These are phyloP conservation scores for Branchellion lobata DNA, from an alignment of 2,888 invertebrate species.

Conservation along the genomic window DNA sequence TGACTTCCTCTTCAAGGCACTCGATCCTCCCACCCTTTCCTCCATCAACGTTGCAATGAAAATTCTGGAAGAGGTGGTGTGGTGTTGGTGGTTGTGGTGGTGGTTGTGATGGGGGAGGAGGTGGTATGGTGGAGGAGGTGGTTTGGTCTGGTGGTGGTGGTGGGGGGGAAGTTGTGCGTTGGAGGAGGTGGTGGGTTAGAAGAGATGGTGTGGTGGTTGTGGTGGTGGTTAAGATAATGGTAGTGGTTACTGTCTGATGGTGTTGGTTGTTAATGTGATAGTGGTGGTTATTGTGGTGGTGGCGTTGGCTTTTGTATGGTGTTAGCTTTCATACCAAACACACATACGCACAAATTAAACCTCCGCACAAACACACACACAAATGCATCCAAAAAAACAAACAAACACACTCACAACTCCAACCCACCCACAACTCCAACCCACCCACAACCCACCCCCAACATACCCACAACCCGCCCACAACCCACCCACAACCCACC, in stretches of 20 bases:
- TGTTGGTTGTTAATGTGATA: slow-evolving; percentile 18
- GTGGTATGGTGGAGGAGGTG: slow-evolving; percentile 41
- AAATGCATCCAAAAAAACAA: no score
- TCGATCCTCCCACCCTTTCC: slow-evolving; percentile 57
- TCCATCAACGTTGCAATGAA: slow-evolving; percentile 54
- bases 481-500: no score
- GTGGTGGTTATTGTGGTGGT: slow-evolving; percentile 30
- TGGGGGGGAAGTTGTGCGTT: slow-evolving; percentile 53
- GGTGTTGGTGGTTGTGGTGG: slow-evolving; percentile 40
- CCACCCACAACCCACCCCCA: no score
- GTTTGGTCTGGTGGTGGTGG: slow-evolving; percentile 36
- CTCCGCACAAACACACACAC: no score
- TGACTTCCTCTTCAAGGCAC: slow-evolving; percentile 56
- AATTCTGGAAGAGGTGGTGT: slow-evolving; percentile 16
- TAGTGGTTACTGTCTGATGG: slow-evolving; percentile 20
- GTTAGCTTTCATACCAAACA: slow-evolving; percentile 46
- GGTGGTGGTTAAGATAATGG: slow-evolving; percentile 22
- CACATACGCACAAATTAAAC: no score
- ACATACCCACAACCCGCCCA: no score
- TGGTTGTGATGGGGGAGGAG: slow-evolving; percentile 42
- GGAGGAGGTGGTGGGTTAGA: not conserved
- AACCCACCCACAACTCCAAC: no score
- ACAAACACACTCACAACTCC: slow-evolving; percentile 48
- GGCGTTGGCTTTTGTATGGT: not conserved
- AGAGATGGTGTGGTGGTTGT: not conserved